A percentile compares a stretch with the other conserved stretches of the same genome.
These are phyloP conservation scores for Acipenser ruthenus DNA, from an alignment of 2,797 vertebrate genomes.

Conservation along the genomic window DNA sequence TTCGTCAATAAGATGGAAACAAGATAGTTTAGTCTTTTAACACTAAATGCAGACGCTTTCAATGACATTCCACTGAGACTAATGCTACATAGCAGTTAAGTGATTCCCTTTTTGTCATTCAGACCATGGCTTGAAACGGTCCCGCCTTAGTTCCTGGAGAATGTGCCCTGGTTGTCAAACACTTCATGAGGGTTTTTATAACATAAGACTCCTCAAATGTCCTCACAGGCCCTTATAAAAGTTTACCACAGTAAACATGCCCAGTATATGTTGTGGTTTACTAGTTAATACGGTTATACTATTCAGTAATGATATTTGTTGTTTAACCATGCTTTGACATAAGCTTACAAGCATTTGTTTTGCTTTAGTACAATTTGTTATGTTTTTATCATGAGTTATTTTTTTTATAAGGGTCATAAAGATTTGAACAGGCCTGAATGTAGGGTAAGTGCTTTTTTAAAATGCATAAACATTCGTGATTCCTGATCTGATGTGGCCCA, in stretches of 20 bases:
- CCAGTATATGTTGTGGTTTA: no score
- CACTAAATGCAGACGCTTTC: constrained; percentile 3
- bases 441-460: not conserved
- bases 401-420: not conserved
- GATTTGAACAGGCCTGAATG: not conserved
- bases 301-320: not conserved
- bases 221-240: not conserved
- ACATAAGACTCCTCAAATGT: not conserved
- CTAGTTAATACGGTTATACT: not conserved
- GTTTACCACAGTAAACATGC: no score
- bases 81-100: constrained; percentile 7
- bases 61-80: constrained; percentile 2
- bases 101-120: constrained; percentile 7
- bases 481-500: not conserved
- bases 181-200: constrained; percentile 6
- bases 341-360: not conserved
- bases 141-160: constrained; percentile 6
- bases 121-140: constrained; percentile 7
- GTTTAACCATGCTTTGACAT: not conserved
- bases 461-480: not conserved
- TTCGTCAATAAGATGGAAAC: not conserved
- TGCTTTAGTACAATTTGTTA: not conserved
- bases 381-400: not conserved
- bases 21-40: constrained; percentile 1
- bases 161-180: constrained; percentile 15